phyloP scores from a whole-genome alignment of 2,113 vertebrate genomes.

The Ivindomyrus marchei region DNA sequence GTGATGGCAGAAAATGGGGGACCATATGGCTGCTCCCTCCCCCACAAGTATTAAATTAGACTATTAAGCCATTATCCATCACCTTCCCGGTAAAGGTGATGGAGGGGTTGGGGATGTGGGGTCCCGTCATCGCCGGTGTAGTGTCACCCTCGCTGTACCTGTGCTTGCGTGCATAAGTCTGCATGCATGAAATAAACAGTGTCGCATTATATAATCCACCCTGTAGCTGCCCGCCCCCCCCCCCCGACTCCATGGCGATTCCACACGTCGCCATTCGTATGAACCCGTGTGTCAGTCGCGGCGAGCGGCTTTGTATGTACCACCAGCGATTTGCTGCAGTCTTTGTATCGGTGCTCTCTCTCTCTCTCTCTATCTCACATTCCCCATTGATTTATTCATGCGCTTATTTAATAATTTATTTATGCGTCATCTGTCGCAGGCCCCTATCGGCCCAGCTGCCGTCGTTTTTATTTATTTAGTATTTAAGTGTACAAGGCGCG shows the following conservation, averaged over 20 bases:
- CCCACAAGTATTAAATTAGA: not conserved
- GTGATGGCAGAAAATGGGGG: not conserved
- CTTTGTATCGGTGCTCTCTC: not conserved
- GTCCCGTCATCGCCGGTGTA: not conserved
- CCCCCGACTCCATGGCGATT: not conserved
- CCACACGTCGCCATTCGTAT: constrained; percentile 15
- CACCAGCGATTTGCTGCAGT: not conserved
- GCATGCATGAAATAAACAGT: not conserved
- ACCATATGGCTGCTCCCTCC: not conserved
- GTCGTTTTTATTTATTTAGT: not conserved
- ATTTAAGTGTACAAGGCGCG: not conserved
- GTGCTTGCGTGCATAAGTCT: not conserved
- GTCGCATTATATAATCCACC: constrained; percentile 21
- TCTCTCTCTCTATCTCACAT: not conserved
- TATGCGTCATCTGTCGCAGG: constrained; percentile 1
- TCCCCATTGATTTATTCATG: not conserved
- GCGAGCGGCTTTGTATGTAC: constrained; percentile 17
- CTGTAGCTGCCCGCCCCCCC: not conserved
- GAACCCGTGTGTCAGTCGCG: constrained; percentile 25
- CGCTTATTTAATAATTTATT: not conserved
- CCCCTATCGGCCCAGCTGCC: not conserved
- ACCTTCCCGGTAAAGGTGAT: not conserved
- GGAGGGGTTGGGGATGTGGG: not conserved
- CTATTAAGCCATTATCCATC: not conserved
- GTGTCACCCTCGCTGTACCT: not conserved